A percentile compares a stretch with the other conserved stretches of the same genome.
phyloP scores from a whole-genome alignment of 2,797 vertebrate species.

The Acrocephalus scirpaceus region DNA sequence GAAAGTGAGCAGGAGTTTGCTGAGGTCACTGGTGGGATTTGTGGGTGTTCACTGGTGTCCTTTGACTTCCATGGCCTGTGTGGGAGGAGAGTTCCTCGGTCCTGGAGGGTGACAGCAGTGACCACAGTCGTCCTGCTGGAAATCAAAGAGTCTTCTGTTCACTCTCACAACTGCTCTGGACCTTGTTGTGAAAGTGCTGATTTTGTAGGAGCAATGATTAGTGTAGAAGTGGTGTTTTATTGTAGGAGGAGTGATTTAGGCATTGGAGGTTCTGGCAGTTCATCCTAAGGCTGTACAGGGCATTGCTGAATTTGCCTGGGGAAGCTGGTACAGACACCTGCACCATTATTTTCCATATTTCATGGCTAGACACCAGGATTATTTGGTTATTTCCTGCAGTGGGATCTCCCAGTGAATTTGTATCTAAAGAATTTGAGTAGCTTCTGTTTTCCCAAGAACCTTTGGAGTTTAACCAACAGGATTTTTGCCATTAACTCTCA shows the following conservation, averaged over 20 bases:
- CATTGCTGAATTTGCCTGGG: background rate
- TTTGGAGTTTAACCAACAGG: background rate
- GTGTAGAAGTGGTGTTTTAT: background rate
- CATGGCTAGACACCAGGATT: background rate
- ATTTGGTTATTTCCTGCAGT: background rate
- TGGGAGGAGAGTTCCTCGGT: background rate
- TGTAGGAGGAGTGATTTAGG: background rate
- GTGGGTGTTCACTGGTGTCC: background rate
- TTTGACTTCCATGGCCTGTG: background rate
- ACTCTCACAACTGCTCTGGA: background rate
- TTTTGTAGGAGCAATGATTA: background rate
- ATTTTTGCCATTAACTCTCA: background rate
- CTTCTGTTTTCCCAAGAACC: background rate
- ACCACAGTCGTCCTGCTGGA: background rate
- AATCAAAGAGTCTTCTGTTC: background rate
- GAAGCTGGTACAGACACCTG: background rate
- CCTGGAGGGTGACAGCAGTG: background rate
- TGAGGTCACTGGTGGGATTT: background rate
- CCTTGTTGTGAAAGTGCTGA: background rate
- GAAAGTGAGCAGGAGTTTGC: background rate
- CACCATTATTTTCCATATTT: background rate
- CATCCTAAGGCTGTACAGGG: background rate
- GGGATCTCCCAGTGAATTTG: background rate
- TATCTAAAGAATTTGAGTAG: background rate
- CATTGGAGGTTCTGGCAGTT: background rate